A percentile compares a stretch with the other conserved stretches of the same genome.
Conservation (phyloP, 2,113 vertebrate species). For the Entomyzon cyanotis region DNA sequence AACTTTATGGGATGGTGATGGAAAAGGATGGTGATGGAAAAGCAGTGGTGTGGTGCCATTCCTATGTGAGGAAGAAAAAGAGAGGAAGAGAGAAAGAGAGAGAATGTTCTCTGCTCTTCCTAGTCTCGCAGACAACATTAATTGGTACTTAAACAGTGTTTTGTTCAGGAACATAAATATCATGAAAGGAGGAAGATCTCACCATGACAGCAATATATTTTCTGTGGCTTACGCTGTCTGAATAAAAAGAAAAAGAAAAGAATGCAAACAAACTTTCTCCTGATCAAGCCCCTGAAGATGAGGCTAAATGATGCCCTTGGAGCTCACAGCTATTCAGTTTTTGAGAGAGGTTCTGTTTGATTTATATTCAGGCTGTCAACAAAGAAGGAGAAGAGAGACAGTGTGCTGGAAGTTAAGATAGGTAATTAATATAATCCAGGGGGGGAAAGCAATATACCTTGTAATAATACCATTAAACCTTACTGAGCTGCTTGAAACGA, state of each 20-base stretch:
- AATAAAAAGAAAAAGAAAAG: not conserved
- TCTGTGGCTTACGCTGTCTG: not conserved
- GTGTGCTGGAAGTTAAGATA: not conserved
- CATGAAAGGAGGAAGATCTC: not conserved
- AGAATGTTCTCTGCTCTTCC: not conserved
- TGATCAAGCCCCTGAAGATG: not conserved
- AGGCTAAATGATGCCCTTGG: slow-evolving; percentile 17
- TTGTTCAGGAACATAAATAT: slow-evolving; percentile 14
- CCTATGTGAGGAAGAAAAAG: not conserved
- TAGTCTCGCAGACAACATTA: not conserved
- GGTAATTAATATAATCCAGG: slow-evolving; percentile 26
- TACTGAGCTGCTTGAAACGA: not conserved
- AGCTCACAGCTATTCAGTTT: not conserved
- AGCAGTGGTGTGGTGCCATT: not conserved
- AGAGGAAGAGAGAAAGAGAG: not conserved
- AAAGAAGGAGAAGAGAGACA: not conserved
- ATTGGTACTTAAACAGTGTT: slow-evolving; percentile 7
- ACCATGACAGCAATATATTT: not conserved
- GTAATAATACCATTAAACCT: slow-evolving; percentile 11
- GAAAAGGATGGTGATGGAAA: not conserved
- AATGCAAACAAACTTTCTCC: not conserved
- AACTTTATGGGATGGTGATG: not conserved
- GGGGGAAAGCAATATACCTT: slow-evolving; percentile 1
- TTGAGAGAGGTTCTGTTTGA: not conserved
- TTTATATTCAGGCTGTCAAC: slow-evolving; percentile 22